Evolutionary conservation across 2,113 vertebrate genomes (phyloP), one percentile per base, ranked within the genome.

Genomic region (Hemibagrus wyckioides): DNA sequence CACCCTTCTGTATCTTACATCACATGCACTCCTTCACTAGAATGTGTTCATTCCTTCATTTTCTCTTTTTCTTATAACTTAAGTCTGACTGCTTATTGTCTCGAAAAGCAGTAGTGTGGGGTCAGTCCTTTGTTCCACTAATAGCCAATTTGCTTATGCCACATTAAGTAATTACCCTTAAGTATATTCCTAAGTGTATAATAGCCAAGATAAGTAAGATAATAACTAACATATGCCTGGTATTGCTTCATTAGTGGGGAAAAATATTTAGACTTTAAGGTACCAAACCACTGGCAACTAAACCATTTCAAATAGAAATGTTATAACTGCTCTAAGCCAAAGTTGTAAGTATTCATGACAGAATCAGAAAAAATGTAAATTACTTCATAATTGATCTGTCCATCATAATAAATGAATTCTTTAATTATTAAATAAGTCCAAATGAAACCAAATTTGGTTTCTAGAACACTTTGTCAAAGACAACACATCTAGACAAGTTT

Each of bases 11-110:
- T 80, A 48, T 83, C 50, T 69, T 67, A 63, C 23, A 63, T 85
- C 48, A 83, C 83, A 57, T 88, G 85, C 89, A 88, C 87, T 85
- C 69, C 50, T 69, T 86, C 50, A 80, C 50, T 86, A 44, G 25
- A 61, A 59, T 61, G 80, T 80, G 48, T 81, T 81, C 25, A 25
- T 57, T 81, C 50, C 67, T 82, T 82, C 41, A 52, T 25, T 59
- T 76, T 23, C 13, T 61, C 23, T 36, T 57, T 71, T 50, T 73
- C 52, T 36, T 82, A 61, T 73, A 36, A 7, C n/a, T 75, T 82
- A 30, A 77, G n/a, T 69, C 23, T 39, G 23, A 14, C 39, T 75
- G 52, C 52, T 81, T 54, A 8, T 6, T 54, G 23, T 61, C 28
- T 30, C 36, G n/a, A 17, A 61, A 48, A 83, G 30, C 69, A 83